phyloP scores from a whole-genome alignment of 2,888 invertebrate species.

The Eucriotettix oculatus region DNA sequence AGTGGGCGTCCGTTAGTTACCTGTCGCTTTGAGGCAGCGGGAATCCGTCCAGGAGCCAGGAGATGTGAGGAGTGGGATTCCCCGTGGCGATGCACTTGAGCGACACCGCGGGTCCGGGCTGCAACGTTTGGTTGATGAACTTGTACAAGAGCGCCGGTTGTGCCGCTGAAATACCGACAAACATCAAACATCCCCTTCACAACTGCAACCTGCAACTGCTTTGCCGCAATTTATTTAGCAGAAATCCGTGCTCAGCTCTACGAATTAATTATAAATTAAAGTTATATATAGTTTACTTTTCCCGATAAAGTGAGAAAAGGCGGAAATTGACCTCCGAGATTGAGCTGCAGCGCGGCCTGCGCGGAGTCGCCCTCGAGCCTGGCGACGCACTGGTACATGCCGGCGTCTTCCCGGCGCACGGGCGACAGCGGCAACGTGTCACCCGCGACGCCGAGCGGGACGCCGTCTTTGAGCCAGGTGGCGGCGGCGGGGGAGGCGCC shows the following conservation, averaged over 20 bases:
- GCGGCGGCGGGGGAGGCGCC: slow-evolving; percentile 5
- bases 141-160: slow-evolving; percentile 24
- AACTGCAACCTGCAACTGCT: too few relatives aligned
- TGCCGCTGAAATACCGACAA: slow-evolving; percentile 18
- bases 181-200: background rate
- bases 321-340: slow-evolving; percentile 14
- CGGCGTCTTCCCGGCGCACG: slow-evolving; percentile 23
- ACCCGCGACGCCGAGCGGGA: background rate
- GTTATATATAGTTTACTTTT: too few relatives aligned
- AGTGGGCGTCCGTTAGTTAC: slow-evolving; percentile 13
- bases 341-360: slow-evolving; percentile 23
- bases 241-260: too few relatives aligned
- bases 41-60: slow-evolving; percentile 28
- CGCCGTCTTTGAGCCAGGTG: slow-evolving; percentile 14
- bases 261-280: too few relatives aligned
- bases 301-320: too few relatives aligned
- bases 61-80: slow-evolving; percentile 31
- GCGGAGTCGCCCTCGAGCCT: slow-evolving; percentile 20
- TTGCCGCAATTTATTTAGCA: too few relatives aligned
- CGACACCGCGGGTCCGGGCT: slow-evolving; percentile 29
- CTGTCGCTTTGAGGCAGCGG: slow-evolving; percentile 21
- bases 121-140: slow-evolving; percentile 28
- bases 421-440: slow-evolving; percentile 17
- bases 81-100: slow-evolving; percentile 32
- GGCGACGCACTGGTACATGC: slow-evolving; percentile 24